Evolutionary conservation across 1,140 invertebrate species (phyloP), one percentile per base, ranked within the genome.

Genomic region (Drosophila littoralis): DNA sequence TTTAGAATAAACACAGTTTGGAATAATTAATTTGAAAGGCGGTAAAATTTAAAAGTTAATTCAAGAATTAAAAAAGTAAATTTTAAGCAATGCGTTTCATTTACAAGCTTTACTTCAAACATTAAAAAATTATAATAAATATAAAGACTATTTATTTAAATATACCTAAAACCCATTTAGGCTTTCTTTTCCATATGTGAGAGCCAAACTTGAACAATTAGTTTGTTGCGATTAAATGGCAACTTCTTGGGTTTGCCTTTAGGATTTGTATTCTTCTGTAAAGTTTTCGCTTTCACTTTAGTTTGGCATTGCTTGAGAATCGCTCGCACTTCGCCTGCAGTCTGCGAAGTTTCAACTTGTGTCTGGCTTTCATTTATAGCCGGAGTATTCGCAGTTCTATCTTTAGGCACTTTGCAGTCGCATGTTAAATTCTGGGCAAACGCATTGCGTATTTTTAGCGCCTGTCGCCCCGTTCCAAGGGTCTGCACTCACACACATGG

Each of bases 331-430:
- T 33, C 9, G 7, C 22, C 48, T 73, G 64, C 32, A 70, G 50
- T 60, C 50, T 61, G 57, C 28, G 32, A 74, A 74, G 71, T 74
- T 74, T 61, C 48, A 40, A 65, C 35, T 13, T 68, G 22, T 60
- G 55, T 68, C 55, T 67, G 28, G 38, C 69, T 61, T 15, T 40
- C 70, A 75, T 70, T 75, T 75, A 64, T 75, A 70, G 67, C 51
- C 40, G 1, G 13, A 9, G 52, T 43, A 50, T 58, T 64, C 64
- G 67, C 72, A 55, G 43, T 75, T 50, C 72, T 75, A 70, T 70
- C 46, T 64, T 58, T 70, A 64, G 67, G 58, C 28, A 50, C 22
- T 57, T 48, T 50, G 43, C 55, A 57, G 46, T 52, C 55, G 13
- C 8, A 36, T 17, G 51, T 15, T 48, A 38, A 66, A 66, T 66